A percentile compares a stretch with the other conserved stretches of the same genome.
Conservation (phyloP, 1,140 invertebrate species). For the Triops longicaudatus region DNA sequence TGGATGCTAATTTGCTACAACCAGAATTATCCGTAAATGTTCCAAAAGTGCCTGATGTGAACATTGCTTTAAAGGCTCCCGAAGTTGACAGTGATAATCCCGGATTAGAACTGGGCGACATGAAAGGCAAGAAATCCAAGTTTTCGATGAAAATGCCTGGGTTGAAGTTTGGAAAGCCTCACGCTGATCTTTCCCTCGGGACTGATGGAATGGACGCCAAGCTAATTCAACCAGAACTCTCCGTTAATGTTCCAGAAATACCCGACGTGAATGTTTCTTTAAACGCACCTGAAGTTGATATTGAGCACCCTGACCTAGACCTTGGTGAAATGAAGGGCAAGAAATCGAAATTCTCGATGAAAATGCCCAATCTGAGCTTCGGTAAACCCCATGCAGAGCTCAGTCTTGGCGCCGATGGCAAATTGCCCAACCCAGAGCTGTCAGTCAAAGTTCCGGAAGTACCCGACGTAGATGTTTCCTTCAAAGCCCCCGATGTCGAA, state of each 20-base stretch:
- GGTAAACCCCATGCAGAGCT: not conserved
- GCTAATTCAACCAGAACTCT: not conserved
- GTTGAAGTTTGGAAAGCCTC: not conserved
- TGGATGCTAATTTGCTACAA: not conserved
- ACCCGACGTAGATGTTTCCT: not conserved
- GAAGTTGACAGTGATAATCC: not conserved
- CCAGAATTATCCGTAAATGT: not conserved
- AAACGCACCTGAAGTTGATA: too few relatives aligned
- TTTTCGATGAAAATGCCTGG: slow-evolving; percentile 9
- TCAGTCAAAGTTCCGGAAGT: not conserved
- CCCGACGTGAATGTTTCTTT: not conserved
- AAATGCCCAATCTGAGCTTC: not conserved
- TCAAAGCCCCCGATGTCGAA: not conserved
- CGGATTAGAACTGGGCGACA: not conserved
- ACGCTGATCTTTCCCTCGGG: not conserved
- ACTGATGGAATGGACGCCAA: not conserved
- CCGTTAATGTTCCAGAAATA: not conserved
- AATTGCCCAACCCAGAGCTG: not conserved
- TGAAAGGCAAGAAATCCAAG: too few relatives aligned
- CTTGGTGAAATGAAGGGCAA: too few relatives aligned
- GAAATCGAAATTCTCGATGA: too few relatives aligned
- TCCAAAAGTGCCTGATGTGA: not conserved
- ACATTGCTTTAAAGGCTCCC: not conserved
- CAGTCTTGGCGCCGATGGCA: not conserved
- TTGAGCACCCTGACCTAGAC: too few relatives aligned